Conservation (phyloP, 2,888 invertebrate genomes). For the Junonia oenone region DNA sequence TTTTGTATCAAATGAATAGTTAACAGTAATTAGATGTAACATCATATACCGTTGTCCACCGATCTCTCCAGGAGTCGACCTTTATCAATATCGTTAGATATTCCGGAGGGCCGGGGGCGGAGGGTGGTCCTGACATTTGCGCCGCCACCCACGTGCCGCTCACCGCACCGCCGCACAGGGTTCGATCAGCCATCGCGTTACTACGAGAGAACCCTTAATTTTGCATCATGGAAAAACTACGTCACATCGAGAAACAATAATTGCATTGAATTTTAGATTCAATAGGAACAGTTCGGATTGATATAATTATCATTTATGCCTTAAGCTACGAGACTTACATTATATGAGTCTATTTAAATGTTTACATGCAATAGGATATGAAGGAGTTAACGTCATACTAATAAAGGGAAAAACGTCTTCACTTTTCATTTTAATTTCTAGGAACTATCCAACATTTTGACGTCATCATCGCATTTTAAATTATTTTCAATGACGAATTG, state of each 20-base stretch:
- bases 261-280: background rate
- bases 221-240: constrained; percentile 3
- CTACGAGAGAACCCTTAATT: constrained; percentile 14
- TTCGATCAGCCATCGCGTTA: constrained; percentile 17
- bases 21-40: background rate
- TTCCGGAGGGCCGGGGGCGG: constrained; percentile 10
- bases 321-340: no score
- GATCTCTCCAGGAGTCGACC: constrained; percentile 8
- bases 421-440: no score
- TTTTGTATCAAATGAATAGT: background rate
- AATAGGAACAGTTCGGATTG: background rate
- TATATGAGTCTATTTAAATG: no score
- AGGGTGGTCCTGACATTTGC: constrained; percentile 46
- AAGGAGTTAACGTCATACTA: no score
- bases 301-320: background rate
- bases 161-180: constrained; percentile 3
- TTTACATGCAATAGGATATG: no score
- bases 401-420: no score
- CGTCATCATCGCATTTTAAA: no score
- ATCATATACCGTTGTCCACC: background rate
- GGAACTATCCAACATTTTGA: no score
- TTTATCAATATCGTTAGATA: constrained; percentile 22
- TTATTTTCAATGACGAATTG: no score
- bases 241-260: constrained; percentile 5
- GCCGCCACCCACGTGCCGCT: constrained; percentile 30